Evolutionary conservation across 2,797 vertebrate species (phyloP).

Genomic region (Gorsachius magnificus): DNA sequence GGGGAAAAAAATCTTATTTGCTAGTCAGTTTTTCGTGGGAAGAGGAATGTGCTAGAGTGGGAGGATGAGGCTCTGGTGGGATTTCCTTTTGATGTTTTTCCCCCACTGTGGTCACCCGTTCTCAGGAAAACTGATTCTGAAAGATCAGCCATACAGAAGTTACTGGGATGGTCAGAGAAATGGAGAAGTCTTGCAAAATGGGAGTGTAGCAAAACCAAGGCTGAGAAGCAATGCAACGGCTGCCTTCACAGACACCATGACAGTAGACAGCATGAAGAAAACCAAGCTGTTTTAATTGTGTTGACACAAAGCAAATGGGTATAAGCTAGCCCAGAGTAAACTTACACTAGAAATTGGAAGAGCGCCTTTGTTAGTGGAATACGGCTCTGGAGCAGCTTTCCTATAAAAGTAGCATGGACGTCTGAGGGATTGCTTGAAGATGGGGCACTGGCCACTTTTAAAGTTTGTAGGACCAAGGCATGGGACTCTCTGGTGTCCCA

Average conservation of each 20-base stretch:
- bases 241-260: not conserved
- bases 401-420: rapidly evolving
- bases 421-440: not conserved
- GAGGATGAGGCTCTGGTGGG: not conserved
- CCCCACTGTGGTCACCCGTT: not conserved
- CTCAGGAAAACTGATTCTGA: not conserved
- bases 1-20: not conserved
- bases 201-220: not conserved
- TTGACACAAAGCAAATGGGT: not conserved
- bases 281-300: not conserved
- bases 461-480: not conserved
- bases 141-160: not conserved
- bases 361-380: not conserved
- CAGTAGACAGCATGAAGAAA: not conserved
- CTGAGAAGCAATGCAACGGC: not conserved
- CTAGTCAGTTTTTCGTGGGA: not conserved
- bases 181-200: not conserved
- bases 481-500: not conserved
- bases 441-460: not conserved
- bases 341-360: not conserved
- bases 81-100: not conserved
- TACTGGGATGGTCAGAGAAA: not conserved
- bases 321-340: not conserved
- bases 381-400: not conserved
- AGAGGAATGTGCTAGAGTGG: not conserved